phyloP scores from a whole-genome alignment of 2,797 vertebrate species.

The Dipus sagitta region DNA sequence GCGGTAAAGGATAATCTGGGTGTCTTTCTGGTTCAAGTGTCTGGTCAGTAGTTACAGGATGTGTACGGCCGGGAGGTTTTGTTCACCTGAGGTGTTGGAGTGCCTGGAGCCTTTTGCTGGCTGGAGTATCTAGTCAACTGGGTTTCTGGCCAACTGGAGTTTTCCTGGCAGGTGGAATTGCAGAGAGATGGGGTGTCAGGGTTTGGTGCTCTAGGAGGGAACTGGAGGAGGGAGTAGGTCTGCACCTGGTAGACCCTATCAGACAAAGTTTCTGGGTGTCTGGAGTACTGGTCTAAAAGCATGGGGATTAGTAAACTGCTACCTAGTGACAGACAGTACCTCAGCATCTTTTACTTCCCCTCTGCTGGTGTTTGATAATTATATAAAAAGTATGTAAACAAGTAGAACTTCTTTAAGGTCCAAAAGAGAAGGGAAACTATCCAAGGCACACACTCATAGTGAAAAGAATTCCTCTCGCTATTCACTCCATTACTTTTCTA shows the following conservation, averaged over 20 bases:
- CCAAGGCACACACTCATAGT: too few species aligned
- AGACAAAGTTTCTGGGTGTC: background rate
- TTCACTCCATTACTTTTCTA: background rate
- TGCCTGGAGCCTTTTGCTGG: background rate
- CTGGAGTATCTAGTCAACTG: too few species aligned
- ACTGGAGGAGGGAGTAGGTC: background rate
- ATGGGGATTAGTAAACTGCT: background rate
- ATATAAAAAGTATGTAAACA: background rate
- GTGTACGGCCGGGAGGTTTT: background rate
- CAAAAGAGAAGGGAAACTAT: background rate
- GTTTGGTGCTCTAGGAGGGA: background rate
- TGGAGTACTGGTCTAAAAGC: background rate
- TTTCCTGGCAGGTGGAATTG: background rate
- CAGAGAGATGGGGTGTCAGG: background rate
- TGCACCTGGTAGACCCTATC: background rate
- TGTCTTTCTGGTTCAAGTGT: background rate
- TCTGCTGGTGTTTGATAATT: conserved; percentile 10
- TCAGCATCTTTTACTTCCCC: background rate
- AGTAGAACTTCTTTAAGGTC: background rate
- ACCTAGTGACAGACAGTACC: too few species aligned
- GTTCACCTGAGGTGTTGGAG: background rate
- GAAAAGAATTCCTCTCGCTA: background rate
- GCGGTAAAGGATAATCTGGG: background rate
- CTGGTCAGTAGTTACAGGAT: background rate
- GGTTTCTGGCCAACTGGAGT: background rate